Evolutionary conservation across 2,797 vertebrate genomes (phyloP), one percentile per base, ranked within the genome.

Genomic region (Smutsia gigantea): DNA sequence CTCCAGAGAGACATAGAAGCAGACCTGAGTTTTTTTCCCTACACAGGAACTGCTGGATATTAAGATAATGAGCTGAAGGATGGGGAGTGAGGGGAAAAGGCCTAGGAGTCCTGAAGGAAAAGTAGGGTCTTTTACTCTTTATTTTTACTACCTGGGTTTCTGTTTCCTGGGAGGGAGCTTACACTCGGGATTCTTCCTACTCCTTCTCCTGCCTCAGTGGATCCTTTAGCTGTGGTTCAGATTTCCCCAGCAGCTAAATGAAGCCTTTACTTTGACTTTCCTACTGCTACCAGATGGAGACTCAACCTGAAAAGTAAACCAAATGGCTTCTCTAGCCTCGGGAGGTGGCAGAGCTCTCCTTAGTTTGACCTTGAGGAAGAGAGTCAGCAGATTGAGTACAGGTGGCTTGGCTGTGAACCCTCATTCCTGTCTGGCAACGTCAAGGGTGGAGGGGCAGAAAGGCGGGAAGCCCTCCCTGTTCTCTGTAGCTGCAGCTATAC

Each of bases 281-380:
- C 10, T 72, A 23, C 5, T 25, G 27, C 63, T 93, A 89, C 49
- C 55, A 34, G 29, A 59, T 59, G 63, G 19, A 91, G 42, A 78
- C 17, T 37, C n/a, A 55, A 51, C 12, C 51, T 96, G 51, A 87
- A 42, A 91, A 93, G 49, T 61, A 74, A 97, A 66, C 19, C 79
- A 49, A 61, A 64, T 31, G 59, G 51, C 17, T 72, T 51, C 39
- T 92, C 37, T 79, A 66, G 59, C 25, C 42, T 84, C 61, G 34
- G 14, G 37, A 34, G 31, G 12, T 6, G 29, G 49, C 12, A 77
- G 15, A 53, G 3, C 14, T 49, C 57, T 57, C 18, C 11, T 34
- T 34, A 19, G 14, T 81, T 89, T 92, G 69, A 55, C 21, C n/a
- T 93, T 8, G 17, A 25, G 66, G 55, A 51, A 89, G 49, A 46